Conservation (phyloP, 2,888 invertebrate genomes). For the Andricus curvator region DNA sequence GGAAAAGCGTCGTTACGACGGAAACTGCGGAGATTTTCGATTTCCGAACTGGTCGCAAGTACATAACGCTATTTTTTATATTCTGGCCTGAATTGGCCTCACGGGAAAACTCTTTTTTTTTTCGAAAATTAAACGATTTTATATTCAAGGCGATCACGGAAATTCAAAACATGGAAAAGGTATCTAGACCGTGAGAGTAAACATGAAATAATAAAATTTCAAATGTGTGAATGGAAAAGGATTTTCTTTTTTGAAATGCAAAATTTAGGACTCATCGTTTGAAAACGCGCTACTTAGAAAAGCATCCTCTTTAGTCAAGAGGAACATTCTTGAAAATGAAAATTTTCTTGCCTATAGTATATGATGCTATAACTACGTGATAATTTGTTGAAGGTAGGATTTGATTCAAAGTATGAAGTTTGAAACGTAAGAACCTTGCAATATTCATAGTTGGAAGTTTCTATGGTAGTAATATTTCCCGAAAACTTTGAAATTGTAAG, state of each 20-base stretch:
- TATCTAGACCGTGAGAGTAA: too few species aligned
- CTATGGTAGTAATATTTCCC: not conserved
- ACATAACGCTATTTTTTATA: conserved; percentile 15
- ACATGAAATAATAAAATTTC: too few species aligned
- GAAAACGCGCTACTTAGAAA: not conserved
- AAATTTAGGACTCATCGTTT: not conserved
- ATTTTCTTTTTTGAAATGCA: not conserved
- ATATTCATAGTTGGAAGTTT: not conserved
- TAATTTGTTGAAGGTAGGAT: not conserved
- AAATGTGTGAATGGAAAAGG: not conserved
- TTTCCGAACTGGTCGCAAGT: conserved; percentile 23
- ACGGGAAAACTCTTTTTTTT: not conserved
- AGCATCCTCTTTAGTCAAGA: not conserved
- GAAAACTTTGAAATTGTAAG: not conserved
- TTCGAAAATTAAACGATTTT: not conserved
- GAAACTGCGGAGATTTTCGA: conserved; percentile 27
- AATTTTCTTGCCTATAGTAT: not conserved
- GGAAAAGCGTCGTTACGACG: conserved; percentile 22
- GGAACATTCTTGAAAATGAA: not conserved
- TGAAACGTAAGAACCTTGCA: not conserved
- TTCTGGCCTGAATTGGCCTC: not conserved
- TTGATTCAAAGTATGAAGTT: not conserved
- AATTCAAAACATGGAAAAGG: too few species aligned
- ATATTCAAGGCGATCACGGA: not conserved
- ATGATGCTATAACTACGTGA: not conserved